Conservation (phyloP, 2,888 invertebrate species). For the Nephrocerus scutellatus region DNA sequence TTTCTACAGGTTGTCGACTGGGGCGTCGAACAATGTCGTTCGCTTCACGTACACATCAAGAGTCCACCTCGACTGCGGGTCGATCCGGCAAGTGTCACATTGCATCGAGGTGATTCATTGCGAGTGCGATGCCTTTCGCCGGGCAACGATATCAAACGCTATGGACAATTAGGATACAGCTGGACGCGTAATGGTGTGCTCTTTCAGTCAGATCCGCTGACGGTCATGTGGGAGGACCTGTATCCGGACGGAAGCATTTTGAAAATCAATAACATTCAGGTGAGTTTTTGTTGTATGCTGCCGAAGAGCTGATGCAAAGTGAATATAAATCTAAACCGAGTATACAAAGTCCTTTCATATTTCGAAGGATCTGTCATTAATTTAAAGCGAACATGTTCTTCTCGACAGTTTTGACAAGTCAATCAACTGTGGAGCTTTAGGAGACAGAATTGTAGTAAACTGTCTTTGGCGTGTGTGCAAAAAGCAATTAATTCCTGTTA, state of each 20-base stretch:
- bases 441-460: too few species aligned
- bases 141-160: slow-evolving; percentile 53
- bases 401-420: background rate
- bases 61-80: slow-evolving; percentile 59
- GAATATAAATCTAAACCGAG: background rate
- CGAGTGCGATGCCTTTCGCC: slow-evolving; percentile 57
- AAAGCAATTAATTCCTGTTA: too few species aligned
- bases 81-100: slow-evolving; percentile 60
- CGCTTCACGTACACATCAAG: slow-evolving; percentile 54
- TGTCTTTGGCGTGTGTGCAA: too few species aligned
- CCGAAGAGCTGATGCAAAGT: slow-evolving; percentile 2
- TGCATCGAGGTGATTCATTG: slow-evolving; percentile 51
- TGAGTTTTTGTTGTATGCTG: too few species aligned
- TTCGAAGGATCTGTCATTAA: background rate
- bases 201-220: slow-evolving; percentile 63
- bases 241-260: slow-evolving; percentile 78
- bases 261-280: slow-evolving; percentile 70
- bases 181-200: slow-evolving; percentile 75
- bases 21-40: slow-evolving; percentile 60
- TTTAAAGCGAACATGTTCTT: background rate
- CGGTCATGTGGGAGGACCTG: slow-evolving; percentile 78
- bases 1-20: slow-evolving; percentile 60
- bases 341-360: background rate
- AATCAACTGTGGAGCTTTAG: too few species aligned
- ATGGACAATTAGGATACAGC: slow-evolving; percentile 68